These are phyloP conservation scores for Myiagra hebetior DNA, from an alignment of 2,113 vertebrate genomes.

Conservation along the genomic window DNA sequence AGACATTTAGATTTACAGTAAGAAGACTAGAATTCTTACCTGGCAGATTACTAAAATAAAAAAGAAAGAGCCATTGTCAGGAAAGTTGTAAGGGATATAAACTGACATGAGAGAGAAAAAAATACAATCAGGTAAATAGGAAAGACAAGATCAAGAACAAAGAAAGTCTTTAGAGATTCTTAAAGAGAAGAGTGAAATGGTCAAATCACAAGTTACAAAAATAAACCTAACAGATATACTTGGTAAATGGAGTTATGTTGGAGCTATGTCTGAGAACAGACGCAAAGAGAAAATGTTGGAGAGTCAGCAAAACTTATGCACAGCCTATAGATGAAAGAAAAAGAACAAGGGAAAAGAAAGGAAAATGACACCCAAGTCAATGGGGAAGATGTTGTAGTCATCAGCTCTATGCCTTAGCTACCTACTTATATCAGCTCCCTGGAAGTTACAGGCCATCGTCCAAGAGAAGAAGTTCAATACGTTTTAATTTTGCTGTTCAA, in stretches of 20 bases:
- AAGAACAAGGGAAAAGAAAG: background rate
- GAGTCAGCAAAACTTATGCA: background rate
- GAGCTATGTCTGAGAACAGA: background rate
- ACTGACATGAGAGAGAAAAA: background rate
- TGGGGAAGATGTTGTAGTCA: background rate
- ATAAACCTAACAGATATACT: background rate
- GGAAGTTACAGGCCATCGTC: background rate
- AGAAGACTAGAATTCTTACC: background rate
- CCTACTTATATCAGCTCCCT: background rate
- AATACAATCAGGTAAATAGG: background rate
- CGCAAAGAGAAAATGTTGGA: background rate
- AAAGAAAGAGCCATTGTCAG: background rate
- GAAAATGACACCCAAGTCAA: background rate
- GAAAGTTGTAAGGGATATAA: background rate
- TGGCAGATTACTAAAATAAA: background rate
- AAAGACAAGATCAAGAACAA: background rate
- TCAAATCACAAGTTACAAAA: background rate
- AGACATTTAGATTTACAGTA: background rate
- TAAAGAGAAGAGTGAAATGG: background rate
- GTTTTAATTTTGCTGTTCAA: background rate
- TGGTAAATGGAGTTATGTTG: background rate
- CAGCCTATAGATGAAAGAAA: background rate
- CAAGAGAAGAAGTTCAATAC: background rate
- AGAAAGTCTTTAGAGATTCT: background rate
- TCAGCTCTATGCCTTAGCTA: background rate